Evolutionary conservation across 2,888 invertebrate species (phyloP).

Genomic region (Diarsia brunnea): DNA sequence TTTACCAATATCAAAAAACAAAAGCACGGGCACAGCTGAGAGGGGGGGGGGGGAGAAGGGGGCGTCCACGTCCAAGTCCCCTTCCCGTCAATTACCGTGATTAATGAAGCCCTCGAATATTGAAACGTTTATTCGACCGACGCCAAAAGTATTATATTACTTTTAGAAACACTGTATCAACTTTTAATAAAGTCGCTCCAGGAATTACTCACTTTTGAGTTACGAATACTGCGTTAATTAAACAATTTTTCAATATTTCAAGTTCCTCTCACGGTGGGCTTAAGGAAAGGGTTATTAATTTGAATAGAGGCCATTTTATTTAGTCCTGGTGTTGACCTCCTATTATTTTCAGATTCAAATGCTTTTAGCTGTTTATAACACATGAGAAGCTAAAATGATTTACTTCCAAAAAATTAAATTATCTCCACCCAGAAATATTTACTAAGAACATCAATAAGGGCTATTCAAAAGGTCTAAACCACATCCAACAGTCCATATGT

Average conservation of each 20-base stretch:
- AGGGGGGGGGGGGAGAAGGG: constrained; percentile 69
- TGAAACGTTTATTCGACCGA: constrained; percentile 89
- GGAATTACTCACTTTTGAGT: constrained; percentile 57
- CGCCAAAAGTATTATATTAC: constrained; percentile 87
- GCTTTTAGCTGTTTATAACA: neutral
- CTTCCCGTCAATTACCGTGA: constrained; percentile 89
- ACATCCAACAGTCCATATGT: neutral
- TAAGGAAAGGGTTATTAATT: constrained; percentile 19
- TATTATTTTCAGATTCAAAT: neutral
- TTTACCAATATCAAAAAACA: constrained; percentile 79
- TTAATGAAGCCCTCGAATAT: constrained; percentile 89
- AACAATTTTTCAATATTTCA: constrained; percentile 37
- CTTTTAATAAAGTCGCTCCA: constrained; percentile 82
- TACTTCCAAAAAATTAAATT: neutral
- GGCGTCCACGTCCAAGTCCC: constrained; percentile 80
- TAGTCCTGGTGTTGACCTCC: neutral
- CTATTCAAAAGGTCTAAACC: neutral
- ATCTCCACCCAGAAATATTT: neutral
- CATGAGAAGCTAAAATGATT: neutral
- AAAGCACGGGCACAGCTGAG: constrained; percentile 68
- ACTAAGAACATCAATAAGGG: neutral
- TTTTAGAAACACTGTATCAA: constrained; percentile 80
- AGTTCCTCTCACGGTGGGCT: constrained; percentile 16
- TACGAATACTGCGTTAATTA: constrained; percentile 48
- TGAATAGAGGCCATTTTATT: constrained; percentile 11